Conservation (phyloP, 2,113 vertebrate species). For the Caretta caretta region DNA sequence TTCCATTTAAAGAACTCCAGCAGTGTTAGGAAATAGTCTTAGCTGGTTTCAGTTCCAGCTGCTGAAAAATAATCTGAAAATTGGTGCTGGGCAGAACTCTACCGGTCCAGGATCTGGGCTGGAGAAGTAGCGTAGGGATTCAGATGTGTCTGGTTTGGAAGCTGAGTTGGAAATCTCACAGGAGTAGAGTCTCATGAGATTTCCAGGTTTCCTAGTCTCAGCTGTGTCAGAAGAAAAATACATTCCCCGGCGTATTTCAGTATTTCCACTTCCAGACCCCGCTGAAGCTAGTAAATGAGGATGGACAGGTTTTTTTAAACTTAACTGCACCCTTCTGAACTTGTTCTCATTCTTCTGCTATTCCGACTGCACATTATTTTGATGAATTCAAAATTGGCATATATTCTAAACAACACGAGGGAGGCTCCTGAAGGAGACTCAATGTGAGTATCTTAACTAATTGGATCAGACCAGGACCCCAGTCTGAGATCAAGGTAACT, state of each 20-base stretch:
- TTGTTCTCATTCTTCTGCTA: neutral
- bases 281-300: neutral
- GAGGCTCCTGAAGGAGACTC: neutral
- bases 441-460: neutral
- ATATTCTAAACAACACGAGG: neutral
- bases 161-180: neutral
- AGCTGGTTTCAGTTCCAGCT: neutral
- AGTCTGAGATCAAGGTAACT: neutral
- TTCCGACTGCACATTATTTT: neutral
- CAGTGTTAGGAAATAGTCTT: neutral
- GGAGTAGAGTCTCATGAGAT: neutral
- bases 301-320: neutral
- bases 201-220: neutral
- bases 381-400: neutral
- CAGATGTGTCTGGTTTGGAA: neutral
- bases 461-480: neutral
- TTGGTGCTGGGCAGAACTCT: neutral
- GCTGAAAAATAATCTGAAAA: neutral
- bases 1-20: neutral
- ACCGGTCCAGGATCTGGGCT: neutral
- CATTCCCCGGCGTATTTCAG: neutral
- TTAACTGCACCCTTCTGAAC: neutral
- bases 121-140: neutral
- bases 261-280: neutral
- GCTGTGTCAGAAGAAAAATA: neutral